A percentile compares a stretch with the other conserved stretches of the same genome.
These are phyloP conservation scores for Lithophane ornitopus DNA, from an alignment of 2,888 invertebrate genomes.

Conservation along the genomic window DNA sequence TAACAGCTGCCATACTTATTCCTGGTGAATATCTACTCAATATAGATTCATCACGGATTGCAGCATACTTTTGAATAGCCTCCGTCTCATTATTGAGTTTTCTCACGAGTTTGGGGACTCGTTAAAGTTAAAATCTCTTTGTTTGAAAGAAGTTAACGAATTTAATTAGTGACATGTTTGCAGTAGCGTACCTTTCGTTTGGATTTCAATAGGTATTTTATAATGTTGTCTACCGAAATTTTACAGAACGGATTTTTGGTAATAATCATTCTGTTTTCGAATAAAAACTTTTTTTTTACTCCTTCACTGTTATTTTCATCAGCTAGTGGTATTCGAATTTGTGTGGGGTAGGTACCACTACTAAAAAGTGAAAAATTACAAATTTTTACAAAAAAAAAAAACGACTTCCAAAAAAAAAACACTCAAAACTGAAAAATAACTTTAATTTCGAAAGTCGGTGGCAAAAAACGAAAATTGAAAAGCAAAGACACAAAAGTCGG, in stretches of 20 bases:
- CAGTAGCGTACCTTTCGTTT: conserved; percentile 30
- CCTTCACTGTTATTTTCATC: too few relatives aligned
- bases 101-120: conserved; percentile 54
- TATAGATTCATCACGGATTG: conserved; percentile 32
- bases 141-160: conserved; percentile 58
- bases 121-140: conserved; percentile 63
- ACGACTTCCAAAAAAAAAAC: too few relatives aligned
- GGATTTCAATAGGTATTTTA: conserved; percentile 18
- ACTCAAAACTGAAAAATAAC: too few relatives aligned
- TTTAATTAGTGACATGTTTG: conserved; percentile 58
- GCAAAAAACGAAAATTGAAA: too few relatives aligned
- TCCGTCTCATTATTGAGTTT: conserved; percentile 46
- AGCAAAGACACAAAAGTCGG: too few relatives aligned
- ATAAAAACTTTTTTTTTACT: too few relatives aligned
- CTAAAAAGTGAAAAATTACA: too few relatives aligned
- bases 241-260: not conserved
- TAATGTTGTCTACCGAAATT: not conserved
- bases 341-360: too few relatives aligned
- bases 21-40: not conserved
- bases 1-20: not conserved
- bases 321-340: too few relatives aligned
- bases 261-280: not conserved
- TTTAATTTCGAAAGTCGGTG: too few relatives aligned
- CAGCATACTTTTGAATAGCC: conserved; percentile 39
- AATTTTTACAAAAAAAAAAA: too few relatives aligned